These are phyloP conservation scores for Haemorhous mexicanus DNA, from an alignment of 2,113 vertebrate genomes.

Conservation along the genomic window DNA sequence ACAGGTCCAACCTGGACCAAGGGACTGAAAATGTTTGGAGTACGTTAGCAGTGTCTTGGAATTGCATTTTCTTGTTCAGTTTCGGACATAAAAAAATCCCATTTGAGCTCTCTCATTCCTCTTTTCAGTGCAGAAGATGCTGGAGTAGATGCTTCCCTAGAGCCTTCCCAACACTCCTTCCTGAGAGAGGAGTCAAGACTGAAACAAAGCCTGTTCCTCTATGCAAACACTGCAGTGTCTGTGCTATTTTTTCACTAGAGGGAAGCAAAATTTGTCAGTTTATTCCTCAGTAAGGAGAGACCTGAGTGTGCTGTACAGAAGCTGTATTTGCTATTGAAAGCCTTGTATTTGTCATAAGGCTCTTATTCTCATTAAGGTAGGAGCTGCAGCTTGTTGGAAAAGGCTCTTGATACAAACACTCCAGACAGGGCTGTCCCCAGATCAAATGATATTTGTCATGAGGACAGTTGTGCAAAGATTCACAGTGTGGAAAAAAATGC, in stretches of 20 bases:
- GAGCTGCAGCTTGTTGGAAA: slow-evolving; percentile 19
- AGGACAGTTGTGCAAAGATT: slow-evolving; percentile 30
- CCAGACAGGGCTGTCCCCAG: slow-evolving; percentile 37
- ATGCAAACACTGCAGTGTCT: background rate
- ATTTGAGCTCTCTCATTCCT: background rate
- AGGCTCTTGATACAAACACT: background rate
- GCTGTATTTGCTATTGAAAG: background rate
- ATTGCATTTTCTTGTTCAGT: background rate
- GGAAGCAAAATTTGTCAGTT: background rate
- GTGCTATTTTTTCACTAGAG: background rate
- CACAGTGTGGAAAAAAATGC: background rate
- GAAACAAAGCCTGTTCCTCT: background rate
- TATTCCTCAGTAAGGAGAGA: background rate
- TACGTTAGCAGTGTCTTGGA: background rate
- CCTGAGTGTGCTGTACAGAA: background rate
- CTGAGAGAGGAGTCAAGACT: background rate
- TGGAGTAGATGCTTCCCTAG: background rate
- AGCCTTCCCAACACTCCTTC: background rate
- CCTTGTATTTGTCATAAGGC: background rate
- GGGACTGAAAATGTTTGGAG: background rate
- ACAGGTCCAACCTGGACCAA: background rate
- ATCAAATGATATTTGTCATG: slow-evolving; percentile 45
- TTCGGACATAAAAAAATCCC: background rate
- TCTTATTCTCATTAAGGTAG: slow-evolving; percentile 19
- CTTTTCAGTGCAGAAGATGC: background rate